phyloP scores from a whole-genome alignment of 2,888 invertebrate species.

The Quadroppia sp. region DNA sequence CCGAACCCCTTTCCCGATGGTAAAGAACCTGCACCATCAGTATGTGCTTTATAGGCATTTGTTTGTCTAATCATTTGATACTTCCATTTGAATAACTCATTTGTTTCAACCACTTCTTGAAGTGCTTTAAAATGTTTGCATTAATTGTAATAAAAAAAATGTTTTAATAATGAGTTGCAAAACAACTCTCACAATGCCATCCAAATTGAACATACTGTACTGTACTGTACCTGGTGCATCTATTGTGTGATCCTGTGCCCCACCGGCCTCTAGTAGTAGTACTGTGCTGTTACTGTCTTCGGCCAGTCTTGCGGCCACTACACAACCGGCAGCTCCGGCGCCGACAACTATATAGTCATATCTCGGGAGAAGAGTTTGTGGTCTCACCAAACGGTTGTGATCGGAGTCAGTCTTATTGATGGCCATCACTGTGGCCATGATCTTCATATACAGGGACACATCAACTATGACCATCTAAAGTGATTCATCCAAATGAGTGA shows the following conservation, averaged over 20 bases:
- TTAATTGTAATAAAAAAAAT: no score
- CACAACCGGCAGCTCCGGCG: background rate
- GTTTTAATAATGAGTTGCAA: no score
- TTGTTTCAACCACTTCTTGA: background rate
- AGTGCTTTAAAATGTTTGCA: background rate
- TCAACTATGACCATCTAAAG: no score
- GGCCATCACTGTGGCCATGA: no score
- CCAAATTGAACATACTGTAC: no score
- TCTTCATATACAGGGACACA: no score
- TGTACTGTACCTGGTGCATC: background rate
- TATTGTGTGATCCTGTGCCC: background rate
- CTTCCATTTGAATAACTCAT: background rate
- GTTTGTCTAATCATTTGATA: background rate
- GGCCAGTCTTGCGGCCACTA: background rate
- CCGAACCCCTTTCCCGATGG: background rate
- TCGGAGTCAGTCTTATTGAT: no score
- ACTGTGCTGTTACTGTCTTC: background rate
- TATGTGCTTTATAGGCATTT: background rate
- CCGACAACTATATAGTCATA: conserved; percentile 7
- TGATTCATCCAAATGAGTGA: no score
- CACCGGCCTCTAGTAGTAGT: background rate
- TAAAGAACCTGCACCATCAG: background rate
- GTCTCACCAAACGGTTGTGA: background rate
- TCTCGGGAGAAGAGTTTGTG: background rate
- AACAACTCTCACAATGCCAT: no score